Percentiles rank a stretch among this genome's conserved stretches.
Conservation (phyloP, 2,888 invertebrate species). For the Escarpia spicata region DNA sequence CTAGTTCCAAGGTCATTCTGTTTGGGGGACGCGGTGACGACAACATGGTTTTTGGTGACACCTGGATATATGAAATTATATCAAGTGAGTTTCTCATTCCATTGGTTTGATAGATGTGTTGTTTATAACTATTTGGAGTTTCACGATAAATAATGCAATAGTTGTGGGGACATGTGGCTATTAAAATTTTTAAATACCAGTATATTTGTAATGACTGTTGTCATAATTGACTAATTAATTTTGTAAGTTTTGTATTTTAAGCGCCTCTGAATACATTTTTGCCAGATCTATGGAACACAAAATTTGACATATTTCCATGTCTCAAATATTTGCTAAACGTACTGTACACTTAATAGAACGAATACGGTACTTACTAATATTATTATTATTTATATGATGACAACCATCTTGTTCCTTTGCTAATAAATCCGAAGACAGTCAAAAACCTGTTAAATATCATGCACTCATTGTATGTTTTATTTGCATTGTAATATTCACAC, state of each 20-base stretch:
- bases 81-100: not conserved
- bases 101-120: not conserved
- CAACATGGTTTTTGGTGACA: not conserved
- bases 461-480: not conserved
- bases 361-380: no score
- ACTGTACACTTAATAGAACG: no score
- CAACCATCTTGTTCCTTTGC: not conserved
- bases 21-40: not conserved
- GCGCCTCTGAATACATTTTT: no score
- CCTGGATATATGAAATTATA: conserved; percentile 5
- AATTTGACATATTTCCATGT: no score
- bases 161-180: not conserved
- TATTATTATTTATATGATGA: not conserved
- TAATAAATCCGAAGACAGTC: no score
- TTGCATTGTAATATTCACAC: not conserved
- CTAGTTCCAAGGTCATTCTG: not conserved
- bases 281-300: no score
- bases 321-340: no score
- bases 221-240: not conserved
- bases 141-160: not conserved
- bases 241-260: no score
- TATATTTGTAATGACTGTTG: not conserved
- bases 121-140: not conserved
- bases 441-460: not conserved
- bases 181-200: not conserved